Evolutionary conservation across 2,797 vertebrate genomes (phyloP), one percentile per base, ranked within the genome.

Genomic region (Pseudotriccus pelzelni): DNA sequence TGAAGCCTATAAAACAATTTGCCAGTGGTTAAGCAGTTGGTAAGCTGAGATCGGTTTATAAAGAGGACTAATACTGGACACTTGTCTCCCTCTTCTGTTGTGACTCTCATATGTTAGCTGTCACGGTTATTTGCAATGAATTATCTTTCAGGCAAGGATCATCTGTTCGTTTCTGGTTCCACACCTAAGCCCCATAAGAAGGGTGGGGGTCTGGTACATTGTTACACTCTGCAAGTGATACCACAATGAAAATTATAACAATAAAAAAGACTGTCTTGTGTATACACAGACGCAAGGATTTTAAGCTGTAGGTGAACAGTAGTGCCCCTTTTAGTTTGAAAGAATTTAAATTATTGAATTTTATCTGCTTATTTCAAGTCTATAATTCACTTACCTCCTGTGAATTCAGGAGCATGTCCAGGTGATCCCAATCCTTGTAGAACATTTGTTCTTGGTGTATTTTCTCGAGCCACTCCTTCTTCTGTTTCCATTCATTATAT

Each of bases 381-480:
- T 49, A 28, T 28, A 60, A 37, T 55, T 84, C 72, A 53, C 96
- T 27, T 56, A 98, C 99, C 98, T 99, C 99, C 94, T 99, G 98
- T 3, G 98, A 98, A 43, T 96, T 98, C 77, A 98, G 97, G 36
- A 97, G 98, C 95, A 97, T 98, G 56, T 98, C 98, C 93, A 99
- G 95, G 95, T 97, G 97, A 87, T 95, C 93, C 3, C 97, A 97
- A 16, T 99, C 98, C 91, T 98, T 98, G 97, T 98, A 98, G 97
- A 99, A 99, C 55, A 97, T 90, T 94, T 99, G 99, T 94, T 99
- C 98, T 95, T 94, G 96, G 73, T 98, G 97, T 14, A 95, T 82
- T 63, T 94, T 97, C 70, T 98, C 98, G 68, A 99, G 86, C 97
- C 98, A 98, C 84, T 94, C 93, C 49, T 98, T 98, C 70, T 98